Percentiles rank a stretch among this genome's conserved stretches.
These are phyloP conservation scores for Galaxias olidus DNA, from an alignment of 2,797 vertebrate genomes.

Conservation along the genomic window DNA sequence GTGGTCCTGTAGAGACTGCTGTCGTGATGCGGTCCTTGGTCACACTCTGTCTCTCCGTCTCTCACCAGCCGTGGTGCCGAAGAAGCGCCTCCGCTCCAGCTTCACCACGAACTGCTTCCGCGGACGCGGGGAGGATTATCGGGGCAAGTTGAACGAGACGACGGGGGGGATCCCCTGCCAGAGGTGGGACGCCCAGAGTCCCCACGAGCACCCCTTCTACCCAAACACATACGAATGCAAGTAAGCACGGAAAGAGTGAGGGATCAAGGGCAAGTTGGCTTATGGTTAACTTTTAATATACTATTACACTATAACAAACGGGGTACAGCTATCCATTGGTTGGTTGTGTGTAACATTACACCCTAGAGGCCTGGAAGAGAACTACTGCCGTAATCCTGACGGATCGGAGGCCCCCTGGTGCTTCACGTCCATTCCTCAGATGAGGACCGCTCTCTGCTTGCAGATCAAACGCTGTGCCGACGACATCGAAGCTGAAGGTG, in stretches of 20 bases:
- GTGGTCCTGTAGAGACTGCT: no score
- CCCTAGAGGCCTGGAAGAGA: conserved; percentile 88
- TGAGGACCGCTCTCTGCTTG: conserved; percentile 89
- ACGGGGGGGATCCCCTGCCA: conserved; percentile 89
- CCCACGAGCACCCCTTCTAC: conserved; percentile 86
- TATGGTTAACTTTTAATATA: background rate
- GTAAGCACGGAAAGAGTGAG: conserved; percentile 70
- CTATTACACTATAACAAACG: background rate
- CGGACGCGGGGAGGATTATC: conserved; percentile 88
- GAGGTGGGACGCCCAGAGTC: conserved; percentile 87
- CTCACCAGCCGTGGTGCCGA: conserved; percentile 71
- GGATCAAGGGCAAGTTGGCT: background rate
- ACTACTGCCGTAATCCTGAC: conserved; percentile 95
- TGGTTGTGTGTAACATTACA: no score
- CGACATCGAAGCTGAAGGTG: conserved; percentile 85
- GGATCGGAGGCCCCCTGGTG: conserved; percentile 97
- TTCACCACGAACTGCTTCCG: conserved; percentile 84
- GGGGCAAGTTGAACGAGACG: conserved; percentile 85
- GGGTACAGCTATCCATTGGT: background rate
- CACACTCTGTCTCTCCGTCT: background rate
- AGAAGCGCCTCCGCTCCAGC: conserved; percentile 67
- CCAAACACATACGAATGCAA: conserved; percentile 94
- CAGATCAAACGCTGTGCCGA: conserved; percentile 93
- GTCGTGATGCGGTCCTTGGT: background rate
- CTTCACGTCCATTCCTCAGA: conserved; percentile 80